Evolutionary conservation across 2,797 vertebrate genomes (phyloP).

Genomic region (Spinus pinus): DNA sequence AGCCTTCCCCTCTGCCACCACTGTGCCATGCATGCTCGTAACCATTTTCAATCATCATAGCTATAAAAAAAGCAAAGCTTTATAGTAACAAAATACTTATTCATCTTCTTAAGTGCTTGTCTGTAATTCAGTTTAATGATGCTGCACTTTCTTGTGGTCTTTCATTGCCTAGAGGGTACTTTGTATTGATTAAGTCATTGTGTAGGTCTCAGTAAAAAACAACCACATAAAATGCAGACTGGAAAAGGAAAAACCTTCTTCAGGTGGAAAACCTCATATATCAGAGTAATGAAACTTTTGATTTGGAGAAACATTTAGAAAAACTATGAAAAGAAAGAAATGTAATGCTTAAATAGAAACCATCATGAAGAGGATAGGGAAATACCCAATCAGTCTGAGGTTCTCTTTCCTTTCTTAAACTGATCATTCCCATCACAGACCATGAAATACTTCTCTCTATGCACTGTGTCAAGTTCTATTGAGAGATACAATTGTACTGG

Average conservation of each 20-base stretch:
- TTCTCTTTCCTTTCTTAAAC: neutral
- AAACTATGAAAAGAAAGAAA: neutral
- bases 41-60: constrained; percentile 69
- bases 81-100: constrained; percentile 75
- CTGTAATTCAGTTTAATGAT: constrained; percentile 80
- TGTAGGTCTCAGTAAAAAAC: constrained; percentile 70
- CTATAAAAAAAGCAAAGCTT: constrained; percentile 66
- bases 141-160: constrained; percentile 70
- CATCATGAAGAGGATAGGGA: neutral
- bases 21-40: constrained; percentile 9
- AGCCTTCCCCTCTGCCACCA: neutral
- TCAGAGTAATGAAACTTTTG: constrained; percentile 51
- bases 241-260: constrained; percentile 62
- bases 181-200: constrained; percentile 78
- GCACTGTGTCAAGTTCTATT: neutral
- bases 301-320: constrained; percentile 1
- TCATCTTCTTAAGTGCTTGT: constrained; percentile 75
- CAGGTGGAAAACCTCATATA: constrained; percentile 56
- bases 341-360: neutral
- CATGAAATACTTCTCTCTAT: neutral
- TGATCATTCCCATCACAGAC: neutral
- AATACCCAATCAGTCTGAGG: neutral
- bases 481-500: neutral
- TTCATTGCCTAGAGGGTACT: constrained; percentile 62
- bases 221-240: constrained; percentile 68